phyloP scores from a whole-genome alignment of 2,888 invertebrate species.

The Plebejus anna region DNA sequence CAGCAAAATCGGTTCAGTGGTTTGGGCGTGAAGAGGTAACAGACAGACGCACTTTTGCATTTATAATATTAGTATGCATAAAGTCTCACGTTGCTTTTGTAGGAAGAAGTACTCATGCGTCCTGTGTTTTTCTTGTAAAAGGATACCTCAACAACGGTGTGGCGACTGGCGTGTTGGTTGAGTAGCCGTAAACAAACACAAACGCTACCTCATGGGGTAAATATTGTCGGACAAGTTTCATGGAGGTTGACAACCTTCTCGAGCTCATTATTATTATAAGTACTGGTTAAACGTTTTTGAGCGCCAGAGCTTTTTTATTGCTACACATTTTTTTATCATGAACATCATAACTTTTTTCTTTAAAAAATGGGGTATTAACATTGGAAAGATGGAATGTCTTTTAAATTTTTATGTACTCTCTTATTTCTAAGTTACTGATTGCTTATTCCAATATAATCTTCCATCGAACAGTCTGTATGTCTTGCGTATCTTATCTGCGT shows the following conservation, averaged over 20 bases:
- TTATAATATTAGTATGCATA: too few species aligned
- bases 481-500: neutral
- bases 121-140: neutral
- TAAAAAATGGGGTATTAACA: too few species aligned
- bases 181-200: conserved; percentile 15
- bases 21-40: too few species aligned
- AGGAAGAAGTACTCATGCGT: neutral
- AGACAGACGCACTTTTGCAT: too few species aligned
- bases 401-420: too few species aligned
- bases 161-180: neutral
- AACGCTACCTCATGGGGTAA: conserved; percentile 17
- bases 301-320: neutral
- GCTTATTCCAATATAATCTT: neutral
- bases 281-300: conserved; percentile 1
- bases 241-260: conserved; percentile 10
- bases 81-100: neutral
- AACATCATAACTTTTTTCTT: neutral
- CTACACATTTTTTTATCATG: neutral
- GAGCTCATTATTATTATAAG: conserved; percentile 13
- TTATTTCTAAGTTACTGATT: neutral
- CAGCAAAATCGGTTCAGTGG: too few species aligned
- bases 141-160: neutral
- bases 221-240: conserved; percentile 23
- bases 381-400: too few species aligned
- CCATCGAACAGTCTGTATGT: neutral